Conservation (phyloP, 2,888 invertebrate genomes). For the Agrenia bidenticulata region DNA sequence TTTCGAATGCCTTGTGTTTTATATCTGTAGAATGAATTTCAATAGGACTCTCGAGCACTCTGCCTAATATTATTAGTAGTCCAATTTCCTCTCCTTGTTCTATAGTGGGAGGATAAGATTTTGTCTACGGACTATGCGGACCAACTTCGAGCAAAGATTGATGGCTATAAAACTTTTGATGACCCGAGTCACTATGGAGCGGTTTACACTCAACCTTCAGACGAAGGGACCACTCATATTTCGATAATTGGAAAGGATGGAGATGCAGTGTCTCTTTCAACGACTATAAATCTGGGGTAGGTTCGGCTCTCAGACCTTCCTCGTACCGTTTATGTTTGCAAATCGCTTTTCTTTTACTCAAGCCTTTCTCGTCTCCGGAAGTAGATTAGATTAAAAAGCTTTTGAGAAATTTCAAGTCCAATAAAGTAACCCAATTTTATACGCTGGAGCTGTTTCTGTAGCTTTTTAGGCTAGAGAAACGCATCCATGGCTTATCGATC, state of each 20-base stretch:
- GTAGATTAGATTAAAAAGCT: background rate
- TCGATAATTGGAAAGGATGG: conserved; percentile 59
- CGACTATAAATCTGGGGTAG: conserved; percentile 61
- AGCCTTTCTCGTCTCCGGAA: background rate
- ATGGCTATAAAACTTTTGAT: conserved; percentile 55
- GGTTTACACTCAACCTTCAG: conserved; percentile 52
- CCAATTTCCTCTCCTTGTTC: background rate
- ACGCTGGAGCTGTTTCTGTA: background rate
- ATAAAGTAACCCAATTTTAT: too few relatives aligned
- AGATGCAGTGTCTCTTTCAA: conserved; percentile 61
- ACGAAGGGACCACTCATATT: conserved; percentile 62
- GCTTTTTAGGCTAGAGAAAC: background rate
- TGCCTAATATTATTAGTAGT: background rate
- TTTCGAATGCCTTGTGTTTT: too few relatives aligned
- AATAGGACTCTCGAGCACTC: too few relatives aligned
- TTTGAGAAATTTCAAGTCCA: too few relatives aligned
- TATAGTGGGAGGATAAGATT: conserved; percentile 48
- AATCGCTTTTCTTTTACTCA: background rate
- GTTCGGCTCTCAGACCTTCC: background rate
- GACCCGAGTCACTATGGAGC: conserved; percentile 55
- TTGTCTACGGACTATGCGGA: conserved; percentile 54
- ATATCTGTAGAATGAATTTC: too few relatives aligned
- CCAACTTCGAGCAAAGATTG: conserved; percentile 54
- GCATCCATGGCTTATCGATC: background rate
- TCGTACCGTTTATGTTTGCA: background rate